Base-by-base conservation (phyloP, 2,888 invertebrate species). In the Drosophila pseudotakahashii region DNA sequence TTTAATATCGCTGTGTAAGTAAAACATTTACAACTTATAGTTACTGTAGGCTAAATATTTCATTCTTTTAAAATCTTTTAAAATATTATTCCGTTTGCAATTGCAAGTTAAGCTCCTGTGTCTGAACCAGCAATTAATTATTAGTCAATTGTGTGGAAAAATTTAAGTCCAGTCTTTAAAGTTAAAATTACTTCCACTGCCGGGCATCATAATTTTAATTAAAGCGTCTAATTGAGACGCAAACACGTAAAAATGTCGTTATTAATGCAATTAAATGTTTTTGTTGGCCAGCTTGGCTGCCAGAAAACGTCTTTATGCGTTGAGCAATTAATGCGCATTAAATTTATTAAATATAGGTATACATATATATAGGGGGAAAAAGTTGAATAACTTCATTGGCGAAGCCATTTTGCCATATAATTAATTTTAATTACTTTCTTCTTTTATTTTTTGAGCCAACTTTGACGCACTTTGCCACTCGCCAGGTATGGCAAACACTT, bases 211-310 rank as follows among this genome's bases (percentile, higher is more conserved):
- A 71, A 62, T 73, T 71, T 73, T 72, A 62, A 66, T 69, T 73
- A 50, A 71, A 62, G 59, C 75, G 36, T 72, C 76, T 75, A 79
- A 80, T 77, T 80, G 76, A 74, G 73, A 71, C 57, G 62, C 64
- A 75, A 62, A 69, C 80, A 74, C 75, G 75, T 73, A 72, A 80
- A 80, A 78, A 74, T 71, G 75, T 77, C 71, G 71, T 73, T 75
- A 80, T 66, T 63, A 71, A 73, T 74, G 81, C 78, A 76, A 80
- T 80, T 78, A 74, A 76, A 63, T 63, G 19, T 63, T 63, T 62
- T 48, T 62, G 45, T 71, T 66, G 67, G 36, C 53, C 51, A 71
- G 60, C 45, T 60, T 52, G 26, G 34, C 37, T 16, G 66, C n/a
- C 44, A 34, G 47, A 57, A 67, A 54, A 34, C 47, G 26, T 55